Percentiles rank a stretch among this genome's conserved stretches.
These are phyloP conservation scores for Microcebus murinus DNA, from an alignment of 2,113 vertebrate species.

Conservation along the genomic window DNA sequence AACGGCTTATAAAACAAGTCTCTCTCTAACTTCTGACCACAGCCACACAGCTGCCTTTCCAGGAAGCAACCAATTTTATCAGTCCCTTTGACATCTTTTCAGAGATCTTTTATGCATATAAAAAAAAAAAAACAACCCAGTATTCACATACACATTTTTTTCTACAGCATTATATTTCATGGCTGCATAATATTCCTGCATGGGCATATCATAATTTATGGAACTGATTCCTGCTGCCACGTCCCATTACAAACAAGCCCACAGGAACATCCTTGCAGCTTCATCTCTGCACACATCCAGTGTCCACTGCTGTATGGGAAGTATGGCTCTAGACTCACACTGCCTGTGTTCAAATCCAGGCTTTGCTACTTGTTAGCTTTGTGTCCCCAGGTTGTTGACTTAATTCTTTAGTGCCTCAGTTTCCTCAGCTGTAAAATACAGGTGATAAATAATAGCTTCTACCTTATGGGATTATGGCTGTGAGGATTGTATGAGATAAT, in stretches of 20 bases:
- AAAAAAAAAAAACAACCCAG: not conserved
- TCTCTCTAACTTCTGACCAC: conserved; percentile 11
- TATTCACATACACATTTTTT: not conserved
- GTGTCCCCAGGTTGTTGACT: not conserved
- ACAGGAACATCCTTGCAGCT: not conserved
- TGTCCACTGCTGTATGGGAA: not conserved
- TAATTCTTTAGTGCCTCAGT: conserved; percentile 15
- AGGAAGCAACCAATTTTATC: not conserved
- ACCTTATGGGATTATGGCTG: not conserved
- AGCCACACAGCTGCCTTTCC: not conserved
- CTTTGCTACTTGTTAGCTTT: conserved; percentile 9
- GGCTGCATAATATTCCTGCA: conserved; percentile 21
- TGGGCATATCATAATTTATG: not conserved
- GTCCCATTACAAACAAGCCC: not conserved
- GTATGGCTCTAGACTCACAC: not conserved
- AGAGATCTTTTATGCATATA: conserved; percentile 21
- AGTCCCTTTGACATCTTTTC: conserved; percentile 4
- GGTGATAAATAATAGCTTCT: not conserved
- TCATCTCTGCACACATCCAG: not conserved
- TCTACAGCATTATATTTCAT: conserved; percentile 48
- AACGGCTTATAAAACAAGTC: not conserved
- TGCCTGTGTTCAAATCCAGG: not conserved
- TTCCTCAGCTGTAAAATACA: not conserved
- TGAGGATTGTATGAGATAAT: conserved; percentile 18
- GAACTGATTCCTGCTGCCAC: not conserved